Base-by-base conservation (phyloP, 2,797 vertebrate genomes). In the Hydrolagus colliei region DNA sequence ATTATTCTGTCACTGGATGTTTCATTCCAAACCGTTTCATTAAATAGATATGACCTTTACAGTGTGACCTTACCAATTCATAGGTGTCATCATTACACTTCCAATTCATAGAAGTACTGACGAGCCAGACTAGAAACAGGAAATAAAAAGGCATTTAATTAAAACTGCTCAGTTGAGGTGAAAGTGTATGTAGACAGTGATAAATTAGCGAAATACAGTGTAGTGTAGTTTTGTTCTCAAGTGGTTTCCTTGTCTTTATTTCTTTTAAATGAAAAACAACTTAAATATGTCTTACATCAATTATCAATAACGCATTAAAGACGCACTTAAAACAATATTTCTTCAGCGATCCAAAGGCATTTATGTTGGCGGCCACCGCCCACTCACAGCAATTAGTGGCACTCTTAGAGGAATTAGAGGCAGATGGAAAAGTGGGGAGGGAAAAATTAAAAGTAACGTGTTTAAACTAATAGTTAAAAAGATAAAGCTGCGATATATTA, bases 11-110 rank as follows among this genome's bases (percentile, higher is more conserved):
- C 27, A 67, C 27, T 68, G 63, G n/a, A 67, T 63, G 78, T 52
- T 65, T 67, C 63, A 67, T 67, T 27, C 63, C 67, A 63, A 52
- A 71, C 67, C 65, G 35, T 82, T 82, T 82, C 79, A 82, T 84
- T 84, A 41, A 52, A 52, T 52, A 52, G 41, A 52, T 52, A 6
- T 52, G 41, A 84, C 65, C 32, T 41, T 71, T 84, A n/a, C 65
- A 84, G 65, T 68, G 35, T 84, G 79, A 41, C 32, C 79, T 84
- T 52, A 20, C 16, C 32, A 84, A 41, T 52, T 14, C 16, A n/a
- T 68, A 35, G 32, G 12, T 84, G 79, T n/a, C 65, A 41, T 35
- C 16, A 68, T 41, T 35, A 67, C 16, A 84, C 65, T 71, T 84
- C 11, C 65, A 84, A 52, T 84, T 84, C n/a, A 5, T 12, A 41